Base-by-base conservation (phyloP, 2,888 invertebrate species). In the Drosophila neotestacea region DNA sequence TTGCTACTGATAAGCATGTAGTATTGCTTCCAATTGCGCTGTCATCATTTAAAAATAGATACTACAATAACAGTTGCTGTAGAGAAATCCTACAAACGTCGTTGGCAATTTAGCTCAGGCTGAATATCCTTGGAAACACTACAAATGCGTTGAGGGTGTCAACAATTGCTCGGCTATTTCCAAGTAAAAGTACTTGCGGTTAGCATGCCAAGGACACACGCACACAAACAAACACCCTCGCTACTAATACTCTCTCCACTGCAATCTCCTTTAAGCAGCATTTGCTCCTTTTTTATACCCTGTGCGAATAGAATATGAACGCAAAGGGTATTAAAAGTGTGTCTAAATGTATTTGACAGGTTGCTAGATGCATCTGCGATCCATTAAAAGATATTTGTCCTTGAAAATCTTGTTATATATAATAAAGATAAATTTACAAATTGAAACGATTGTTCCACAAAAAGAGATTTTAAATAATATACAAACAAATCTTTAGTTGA, bases 11-110 rank as follows among this genome's bases (percentile, higher is more conserved):
- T 46, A 30, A 56, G 46, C 36, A 9, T 28, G 36, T 22, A 6
- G 11, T 27, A n/a, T 22, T 32, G 4, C 4, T 34, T 47, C 46
- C 30, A 30, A 30, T 61, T 52, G 52, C 38, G 5, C 42, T 52
- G 60, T 62, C 50, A 50, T 34, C 42, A 44, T 55, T 75, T 69
- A 69, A 63, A 80, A 75, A 88, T 67, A 83, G 68, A 34, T 11
- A 46, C 13, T 16, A 54, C 58, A 39, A 16, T 44, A 65, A 63
- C 54, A 42, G 61, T 67, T 42, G 30, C 48, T 34, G 32, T 32
- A 54, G 70, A 70, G 85, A 81, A 85, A 74, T 79, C 85, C 66
- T 64, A 74, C 63, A 85, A 88, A 80, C 59, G 88, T 77, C 77
- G 70, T 61, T 69, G 62, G 47, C 63, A 73, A 81, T 62, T 70